Percentiles rank a stretch among this genome's conserved stretches.
Evolutionary conservation across 2,888 invertebrate genomes (phyloP).

Genomic region (Apodemia hepburni): DNA sequence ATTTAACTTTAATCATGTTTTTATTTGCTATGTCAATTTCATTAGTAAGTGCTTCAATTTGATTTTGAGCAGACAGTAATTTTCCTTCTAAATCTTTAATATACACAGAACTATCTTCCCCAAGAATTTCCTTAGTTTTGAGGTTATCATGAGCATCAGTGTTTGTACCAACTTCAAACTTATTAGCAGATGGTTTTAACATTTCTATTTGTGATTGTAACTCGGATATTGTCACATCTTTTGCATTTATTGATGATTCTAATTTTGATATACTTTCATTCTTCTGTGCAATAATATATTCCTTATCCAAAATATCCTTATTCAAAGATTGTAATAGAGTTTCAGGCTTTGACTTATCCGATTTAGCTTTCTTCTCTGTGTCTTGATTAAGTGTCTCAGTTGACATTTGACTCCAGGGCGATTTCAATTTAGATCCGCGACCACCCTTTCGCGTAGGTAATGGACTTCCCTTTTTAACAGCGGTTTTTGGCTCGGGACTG

Average conservation of each 20-base stretch:
- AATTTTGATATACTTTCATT: conserved; percentile 63
- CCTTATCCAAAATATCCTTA: conserved; percentile 71
- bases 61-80: conserved; percentile 61
- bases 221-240: conserved; percentile 38
- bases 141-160: conserved; percentile 38
- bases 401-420: conserved; percentile 68
- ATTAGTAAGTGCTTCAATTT: conserved; percentile 80
- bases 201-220: conserved; percentile 33
- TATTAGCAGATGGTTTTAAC: conserved; percentile 33
- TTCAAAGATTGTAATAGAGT: conserved; percentile 65
- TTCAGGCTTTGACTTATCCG: conserved; percentile 58
- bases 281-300: conserved; percentile 63
- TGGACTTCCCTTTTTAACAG: conserved; percentile 61
- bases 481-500: conserved; percentile 50
- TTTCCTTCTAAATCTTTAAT: conserved; percentile 55
- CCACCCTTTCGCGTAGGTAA: conserved; percentile 60
- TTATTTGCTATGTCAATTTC: conserved; percentile 89
- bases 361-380: conserved; percentile 60
- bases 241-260: conserved; percentile 38
- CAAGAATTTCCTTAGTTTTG: conserved; percentile 24
- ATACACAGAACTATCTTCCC: conserved; percentile 32
- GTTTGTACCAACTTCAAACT: conserved; percentile 45
- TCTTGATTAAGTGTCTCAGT: conserved; percentile 59
- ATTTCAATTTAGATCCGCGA: conserved; percentile 65
- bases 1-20: conserved; percentile 87